Conservation (phyloP, 2,888 invertebrate genomes). For the Morinoia aosen region DNA sequence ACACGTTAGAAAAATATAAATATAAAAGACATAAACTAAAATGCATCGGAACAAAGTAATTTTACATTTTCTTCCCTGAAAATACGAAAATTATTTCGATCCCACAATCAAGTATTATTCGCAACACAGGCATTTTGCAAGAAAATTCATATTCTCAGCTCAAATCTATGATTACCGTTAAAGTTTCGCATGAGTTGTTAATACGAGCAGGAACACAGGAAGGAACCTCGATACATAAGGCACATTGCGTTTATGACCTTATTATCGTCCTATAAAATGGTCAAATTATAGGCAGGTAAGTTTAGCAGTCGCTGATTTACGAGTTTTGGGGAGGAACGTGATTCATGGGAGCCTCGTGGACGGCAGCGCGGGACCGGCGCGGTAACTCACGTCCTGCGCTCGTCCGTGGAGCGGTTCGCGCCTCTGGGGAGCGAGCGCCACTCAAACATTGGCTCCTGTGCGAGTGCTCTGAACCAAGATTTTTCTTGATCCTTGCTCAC, state of each 20-base stretch:
- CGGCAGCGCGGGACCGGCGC: not conserved
- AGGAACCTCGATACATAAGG: not conserved
- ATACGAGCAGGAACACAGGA: not conserved
- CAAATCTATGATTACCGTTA: not conserved
- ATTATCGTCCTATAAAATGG: conserved; percentile 41
- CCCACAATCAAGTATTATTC: too few species aligned
- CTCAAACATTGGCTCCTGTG: too few species aligned
- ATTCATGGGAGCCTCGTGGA: not conserved
- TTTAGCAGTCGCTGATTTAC: conserved; percentile 43
- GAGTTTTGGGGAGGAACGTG: conserved; percentile 19
- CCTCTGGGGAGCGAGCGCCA: too few species aligned
- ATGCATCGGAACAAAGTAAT: too few species aligned
- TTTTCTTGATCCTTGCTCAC: too few species aligned
- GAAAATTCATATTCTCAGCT: not conserved
- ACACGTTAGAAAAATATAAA: too few species aligned
- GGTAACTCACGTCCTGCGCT: too few species aligned
- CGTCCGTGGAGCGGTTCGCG: too few species aligned
- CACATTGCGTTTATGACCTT: conserved; percentile 18
- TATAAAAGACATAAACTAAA: too few species aligned
- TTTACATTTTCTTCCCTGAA: not conserved
- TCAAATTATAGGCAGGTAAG: conserved; percentile 51
- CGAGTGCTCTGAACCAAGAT: too few species aligned
- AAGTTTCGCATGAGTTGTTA: not conserved
- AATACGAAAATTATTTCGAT: not conserved
- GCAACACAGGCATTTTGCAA: not conserved